Base-by-base conservation (phyloP, 2,113 vertebrate species). In the Vimba vimba region DNA sequence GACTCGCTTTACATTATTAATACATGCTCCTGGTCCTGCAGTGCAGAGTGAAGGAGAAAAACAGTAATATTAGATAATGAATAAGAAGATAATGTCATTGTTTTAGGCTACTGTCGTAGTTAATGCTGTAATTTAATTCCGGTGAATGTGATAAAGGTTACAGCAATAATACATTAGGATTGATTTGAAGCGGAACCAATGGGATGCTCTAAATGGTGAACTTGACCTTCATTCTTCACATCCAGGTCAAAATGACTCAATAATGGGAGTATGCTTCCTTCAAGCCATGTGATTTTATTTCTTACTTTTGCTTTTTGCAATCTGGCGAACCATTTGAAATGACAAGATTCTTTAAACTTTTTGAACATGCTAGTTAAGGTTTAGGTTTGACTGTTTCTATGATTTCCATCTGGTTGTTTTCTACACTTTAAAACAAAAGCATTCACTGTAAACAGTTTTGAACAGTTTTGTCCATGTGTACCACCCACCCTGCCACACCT, bases 241-340 rank as follows among this genome's bases (percentile, higher is more conserved):
- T 36, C 17, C 30, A 36, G 30, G 30, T 36, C 66, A 69, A 21
- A 69, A 36, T 36, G 30, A 33, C 64, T 13, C 52, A 39, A 57
- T 76, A 75, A 60, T 85, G 62, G 30, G 1, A 50, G 55, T 79
- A 27, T 64, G 60, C n/a, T 59, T 33, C 74, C 59, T 45, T 59
- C 43, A 45, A 73, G 23, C 5, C 60, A n/a, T 62, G 60, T 27
- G 1, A 27, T 62, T 62, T 62, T 27, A 62, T 62, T 27, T 50
- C 45, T 50, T 47, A 47, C 47, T 4, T 50, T 50, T 50, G 47
- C 47, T 50, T 50, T 50, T 50, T 50, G 47, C 13, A 50, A 50
- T 50, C 47, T 15, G 12, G 15, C 47, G 13, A 50, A 10, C 47
- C 12, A 4, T 13, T 50, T 50, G 1, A 39, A 39, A 39, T 39